Conservation (phyloP, 64 coral and sea anemone genomes). For the Pocillopora verrucosa region DNA sequence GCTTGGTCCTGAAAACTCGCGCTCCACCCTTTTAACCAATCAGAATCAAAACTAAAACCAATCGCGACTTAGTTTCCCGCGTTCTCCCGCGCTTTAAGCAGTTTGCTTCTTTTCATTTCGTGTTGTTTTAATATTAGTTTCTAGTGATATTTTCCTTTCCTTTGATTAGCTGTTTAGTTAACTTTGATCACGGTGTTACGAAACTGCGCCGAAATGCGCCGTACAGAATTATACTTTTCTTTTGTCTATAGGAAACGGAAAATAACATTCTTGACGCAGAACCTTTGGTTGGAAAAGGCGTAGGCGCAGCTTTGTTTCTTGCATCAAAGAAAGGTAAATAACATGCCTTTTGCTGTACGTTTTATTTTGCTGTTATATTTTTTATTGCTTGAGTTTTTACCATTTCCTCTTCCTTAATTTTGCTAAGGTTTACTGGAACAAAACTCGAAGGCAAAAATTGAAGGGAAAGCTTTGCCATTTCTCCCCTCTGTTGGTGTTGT, state of each 20-base stretch:
- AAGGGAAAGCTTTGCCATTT: constrained; percentile 70
- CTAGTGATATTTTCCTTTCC: too few relatives aligned
- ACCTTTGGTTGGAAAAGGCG: constrained; percentile 83
- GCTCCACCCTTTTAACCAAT: too few relatives aligned
- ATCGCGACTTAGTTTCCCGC: too few relatives aligned
- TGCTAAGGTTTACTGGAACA: constrained; percentile 75
- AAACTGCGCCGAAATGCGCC: too few relatives aligned
- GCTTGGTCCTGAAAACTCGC: too few relatives aligned
- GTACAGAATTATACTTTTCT: neutral
- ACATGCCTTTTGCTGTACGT: neutral
- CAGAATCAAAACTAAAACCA: too few relatives aligned
- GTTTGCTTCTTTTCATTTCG: too few relatives aligned
- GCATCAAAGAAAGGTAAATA: constrained; percentile 88
- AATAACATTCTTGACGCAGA: constrained; percentile 91
- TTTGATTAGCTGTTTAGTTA: too few relatives aligned
- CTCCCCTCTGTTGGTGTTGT: constrained; percentile 95
- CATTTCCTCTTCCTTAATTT: neutral
- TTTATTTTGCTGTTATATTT: neutral
- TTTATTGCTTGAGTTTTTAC: neutral
- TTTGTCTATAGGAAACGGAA: constrained; percentile 69
- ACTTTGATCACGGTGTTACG: too few relatives aligned
- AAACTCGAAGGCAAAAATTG: constrained; percentile 51
- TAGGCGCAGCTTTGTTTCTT: constrained; percentile 82
- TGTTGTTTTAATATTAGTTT: too few relatives aligned
- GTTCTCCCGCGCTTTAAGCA: too few relatives aligned